A percentile compares a stretch with the other conserved stretches of the same genome.
Conservation (phyloP, 2,888 invertebrate species). For the Thecophora atra region DNA sequence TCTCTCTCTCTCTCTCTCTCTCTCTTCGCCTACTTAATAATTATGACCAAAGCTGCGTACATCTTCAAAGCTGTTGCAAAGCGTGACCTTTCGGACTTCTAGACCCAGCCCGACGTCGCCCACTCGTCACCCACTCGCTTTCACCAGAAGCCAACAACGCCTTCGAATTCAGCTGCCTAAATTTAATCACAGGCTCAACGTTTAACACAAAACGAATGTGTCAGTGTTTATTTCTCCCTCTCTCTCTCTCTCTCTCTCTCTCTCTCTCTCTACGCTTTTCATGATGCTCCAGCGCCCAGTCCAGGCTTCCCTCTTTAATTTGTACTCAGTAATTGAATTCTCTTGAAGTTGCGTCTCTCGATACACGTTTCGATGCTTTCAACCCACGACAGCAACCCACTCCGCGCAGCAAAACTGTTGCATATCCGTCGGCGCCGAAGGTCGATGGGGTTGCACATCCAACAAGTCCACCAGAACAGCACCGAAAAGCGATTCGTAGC, state of each 20-base stretch:
- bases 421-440: slow-evolving; percentile 28
- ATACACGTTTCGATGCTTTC: background rate
- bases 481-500: too few species aligned
- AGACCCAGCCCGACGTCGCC: background rate
- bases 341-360: background rate
- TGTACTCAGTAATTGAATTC: slow-evolving; percentile 6
- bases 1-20: background rate
- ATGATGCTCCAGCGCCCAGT: background rate
- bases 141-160: background rate
- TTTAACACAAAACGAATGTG: background rate
- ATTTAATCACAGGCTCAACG: background rate
- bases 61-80: background rate
- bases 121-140: too few species aligned
- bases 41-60: background rate
- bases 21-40: background rate
- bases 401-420: slow-evolving; percentile 29
- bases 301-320: background rate
- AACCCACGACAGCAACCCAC: background rate
- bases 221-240: background rate
- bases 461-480: slow-evolving; percentile 14
- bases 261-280: background rate
- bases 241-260: background rate
- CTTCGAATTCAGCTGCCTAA: background rate
- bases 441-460: slow-evolving; percentile 22
- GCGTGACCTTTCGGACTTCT: slow-evolving; percentile 6